Conservation (phyloP, 2,113 vertebrate genomes). For the Pao palembangensis region DNA sequence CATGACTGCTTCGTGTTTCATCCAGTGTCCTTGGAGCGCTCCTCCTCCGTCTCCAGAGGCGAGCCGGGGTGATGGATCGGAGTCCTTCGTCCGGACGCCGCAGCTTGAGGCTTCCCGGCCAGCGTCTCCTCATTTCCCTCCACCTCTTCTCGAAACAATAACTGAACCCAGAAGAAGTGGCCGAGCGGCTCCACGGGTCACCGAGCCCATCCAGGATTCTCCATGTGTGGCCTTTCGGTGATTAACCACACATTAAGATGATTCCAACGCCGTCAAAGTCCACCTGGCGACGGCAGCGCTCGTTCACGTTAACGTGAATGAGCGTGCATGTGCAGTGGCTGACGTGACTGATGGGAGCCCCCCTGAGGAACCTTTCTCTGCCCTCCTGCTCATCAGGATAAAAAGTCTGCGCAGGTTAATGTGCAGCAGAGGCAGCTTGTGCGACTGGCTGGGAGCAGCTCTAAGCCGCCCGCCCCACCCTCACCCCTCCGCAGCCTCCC, state of each 20-base stretch:
- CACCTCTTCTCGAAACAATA: no score
- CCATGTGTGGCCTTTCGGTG: constrained; percentile 30
- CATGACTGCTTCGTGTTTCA: constrained; percentile 51
- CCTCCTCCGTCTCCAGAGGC: constrained; percentile 38
- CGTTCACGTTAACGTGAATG: constrained; percentile 33
- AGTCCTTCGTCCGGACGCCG: not conserved
- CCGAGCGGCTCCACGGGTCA: no score
- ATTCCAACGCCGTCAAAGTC: constrained; percentile 39
- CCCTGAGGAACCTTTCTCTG: constrained; percentile 16
- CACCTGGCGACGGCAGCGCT: constrained; percentile 7
- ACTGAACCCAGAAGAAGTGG: no score
- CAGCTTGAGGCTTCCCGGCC: not conserved
- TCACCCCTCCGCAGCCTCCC: no score
- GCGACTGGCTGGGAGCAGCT: constrained; percentile 5
- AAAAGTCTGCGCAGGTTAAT: constrained; percentile 8
- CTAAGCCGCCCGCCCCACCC: not conserved
- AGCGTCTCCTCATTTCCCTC: no score
- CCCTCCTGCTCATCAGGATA: constrained; percentile 3
- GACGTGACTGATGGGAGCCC: constrained; percentile 23
- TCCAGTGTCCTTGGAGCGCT: constrained; percentile 48
- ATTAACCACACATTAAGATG: constrained; percentile 32
- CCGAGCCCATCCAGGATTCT: not conserved
- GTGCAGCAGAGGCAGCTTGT: not conserved
- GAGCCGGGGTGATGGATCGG: constrained; percentile 14
- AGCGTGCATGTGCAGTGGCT: constrained; percentile 5